Evolutionary conservation across 2,797 vertebrate species (phyloP).

Genomic region (Sus cebifrons): DNA sequence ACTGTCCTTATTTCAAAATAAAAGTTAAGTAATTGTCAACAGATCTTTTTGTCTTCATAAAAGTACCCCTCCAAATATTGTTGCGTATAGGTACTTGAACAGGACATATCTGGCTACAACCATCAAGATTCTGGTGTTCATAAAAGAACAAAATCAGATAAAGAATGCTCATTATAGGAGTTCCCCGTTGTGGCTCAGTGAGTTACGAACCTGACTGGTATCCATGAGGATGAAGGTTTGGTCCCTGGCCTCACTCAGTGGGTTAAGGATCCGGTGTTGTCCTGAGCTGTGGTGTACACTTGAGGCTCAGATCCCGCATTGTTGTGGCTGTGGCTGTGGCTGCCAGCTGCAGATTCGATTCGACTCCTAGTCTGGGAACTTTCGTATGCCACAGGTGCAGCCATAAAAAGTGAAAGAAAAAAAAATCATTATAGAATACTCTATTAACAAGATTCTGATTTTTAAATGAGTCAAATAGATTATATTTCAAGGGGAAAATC

Average conservation of each 20-base stretch:
- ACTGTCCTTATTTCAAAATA: slow-evolving; percentile 36
- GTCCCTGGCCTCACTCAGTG: too few relatives aligned
- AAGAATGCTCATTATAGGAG: background rate
- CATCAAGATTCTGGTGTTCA: slow-evolving; percentile 35
- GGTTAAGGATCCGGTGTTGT: too few relatives aligned
- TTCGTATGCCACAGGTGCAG: too few relatives aligned
- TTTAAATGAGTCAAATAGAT: slow-evolving; percentile 51
- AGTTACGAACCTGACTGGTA: too few relatives aligned
- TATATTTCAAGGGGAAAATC: slow-evolving; percentile 48
- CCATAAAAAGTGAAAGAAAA: too few relatives aligned
- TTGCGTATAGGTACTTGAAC: background rate
- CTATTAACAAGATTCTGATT: slow-evolving; percentile 53
- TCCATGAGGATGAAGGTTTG: too few relatives aligned
- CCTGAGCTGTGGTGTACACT: too few relatives aligned
- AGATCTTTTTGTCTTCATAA: slow-evolving; percentile 64
- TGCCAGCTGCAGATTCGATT: too few relatives aligned
- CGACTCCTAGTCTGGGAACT: too few relatives aligned
- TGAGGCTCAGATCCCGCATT: too few relatives aligned
- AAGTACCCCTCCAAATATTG: background rate
- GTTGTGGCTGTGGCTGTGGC: too few relatives aligned
- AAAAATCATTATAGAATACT: slow-evolving; percentile 12
- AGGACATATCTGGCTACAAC: background rate
- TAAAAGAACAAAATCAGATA: slow-evolving; percentile 50
- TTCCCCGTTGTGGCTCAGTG: too few relatives aligned
- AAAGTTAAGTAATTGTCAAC: slow-evolving; percentile 8